Evolutionary conservation across 2,113 vertebrate genomes (phyloP), one percentile per base, ranked within the genome.

Genomic region (Cavia porcellus): DNA sequence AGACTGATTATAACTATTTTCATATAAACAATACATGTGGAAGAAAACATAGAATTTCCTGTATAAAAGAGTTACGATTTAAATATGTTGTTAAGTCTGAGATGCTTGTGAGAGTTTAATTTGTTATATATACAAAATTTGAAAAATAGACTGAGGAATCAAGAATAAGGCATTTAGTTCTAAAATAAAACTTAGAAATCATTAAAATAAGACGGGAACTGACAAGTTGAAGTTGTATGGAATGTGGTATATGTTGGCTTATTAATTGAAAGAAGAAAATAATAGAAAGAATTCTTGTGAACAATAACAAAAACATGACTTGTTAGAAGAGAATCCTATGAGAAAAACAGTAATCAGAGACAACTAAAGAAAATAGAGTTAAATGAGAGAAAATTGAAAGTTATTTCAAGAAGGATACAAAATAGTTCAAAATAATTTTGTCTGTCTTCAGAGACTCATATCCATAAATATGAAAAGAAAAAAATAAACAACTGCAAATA

Each of bases 201-300:
- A 59, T 92, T 94, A 70, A 70, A 87, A 81, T 92, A 89, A 83
- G 45, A 55, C 47, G 9, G 1, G 45, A 92, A 8, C 81, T 95
- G 19, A 74, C 83, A 52, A 87, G 10, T 90, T 94, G 11, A 62
- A 95, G 24, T 13, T 93, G 0, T 61, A 9, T 8, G 0, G 32
- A 79, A 7, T 25, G 50, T 83, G 62, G 32, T 12, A 64, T 74
- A 75, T 87, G 17, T 17, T 35, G 89, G 90, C 5, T 75, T 68
- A 1, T 95, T 64, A 86, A 35, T 19, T n/a, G 3, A 64, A 42
- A 81, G 62, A 89, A 20, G 35, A 86, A 14, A 52, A 93, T 64
- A 80, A 77, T 55, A 62, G 13, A 84, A 83, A 90, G 0, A 52
- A 85, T 68, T 88, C 17, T 32, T 15, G 50, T 47, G 6, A 52